Evolutionary conservation across 2,113 vertebrate species (phyloP).

Genomic region (Albula glossodonta): DNA sequence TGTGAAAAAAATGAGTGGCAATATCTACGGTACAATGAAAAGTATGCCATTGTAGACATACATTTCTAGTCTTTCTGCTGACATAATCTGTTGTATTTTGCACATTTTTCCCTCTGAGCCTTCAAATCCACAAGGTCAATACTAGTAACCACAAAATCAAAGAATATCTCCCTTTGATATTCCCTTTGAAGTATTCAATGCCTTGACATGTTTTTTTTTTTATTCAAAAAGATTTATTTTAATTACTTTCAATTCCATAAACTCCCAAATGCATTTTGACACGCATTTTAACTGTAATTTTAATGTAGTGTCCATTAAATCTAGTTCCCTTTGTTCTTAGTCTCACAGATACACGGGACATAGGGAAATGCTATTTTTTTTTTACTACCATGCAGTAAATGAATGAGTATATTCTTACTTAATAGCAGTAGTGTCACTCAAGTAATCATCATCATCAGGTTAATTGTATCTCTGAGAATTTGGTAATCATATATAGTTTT

Average conservation of each 20-base stretch:
- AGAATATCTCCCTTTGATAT: not conserved
- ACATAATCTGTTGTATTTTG: not conserved
- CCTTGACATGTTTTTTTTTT: not conserved
- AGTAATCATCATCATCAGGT: not conserved
- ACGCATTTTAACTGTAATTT: not conserved
- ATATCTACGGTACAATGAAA: not conserved
- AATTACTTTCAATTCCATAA: not conserved
- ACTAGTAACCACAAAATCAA: not conserved
- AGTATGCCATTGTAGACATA: not conserved
- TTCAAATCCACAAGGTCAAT: not conserved
- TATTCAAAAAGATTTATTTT: not conserved
- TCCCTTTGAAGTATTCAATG: not conserved
- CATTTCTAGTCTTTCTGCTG: not conserved
- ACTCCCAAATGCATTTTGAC: not conserved
- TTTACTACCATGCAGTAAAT: too few relatives aligned
- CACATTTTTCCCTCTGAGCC: not conserved
- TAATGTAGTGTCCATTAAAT: not conserved
- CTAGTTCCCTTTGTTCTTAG: too few relatives aligned
- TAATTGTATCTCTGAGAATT: not conserved
- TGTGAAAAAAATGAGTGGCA: not conserved
- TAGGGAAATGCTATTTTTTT: too few relatives aligned
- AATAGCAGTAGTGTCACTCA: not conserved
- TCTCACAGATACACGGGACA: too few relatives aligned
- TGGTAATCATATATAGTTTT: not conserved
- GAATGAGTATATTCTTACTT: too few relatives aligned